Evolutionary conservation across 2,888 invertebrate genomes (phyloP).

Genomic region (Volucella inflata): DNA sequence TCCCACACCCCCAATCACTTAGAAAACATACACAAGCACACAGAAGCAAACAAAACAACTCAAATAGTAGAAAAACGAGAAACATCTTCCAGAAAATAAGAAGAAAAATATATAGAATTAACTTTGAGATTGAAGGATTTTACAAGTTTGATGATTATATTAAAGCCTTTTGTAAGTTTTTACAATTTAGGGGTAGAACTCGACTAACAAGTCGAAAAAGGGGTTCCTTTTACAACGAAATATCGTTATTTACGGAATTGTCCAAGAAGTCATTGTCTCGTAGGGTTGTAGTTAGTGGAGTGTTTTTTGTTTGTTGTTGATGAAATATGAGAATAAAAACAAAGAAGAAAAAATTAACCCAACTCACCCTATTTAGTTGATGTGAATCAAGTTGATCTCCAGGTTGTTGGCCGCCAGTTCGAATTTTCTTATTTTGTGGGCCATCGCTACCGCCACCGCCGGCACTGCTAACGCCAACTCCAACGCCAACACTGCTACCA

Average conservation of each 20-base stretch:
- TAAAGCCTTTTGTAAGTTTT: constrained; percentile 10
- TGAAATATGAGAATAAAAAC: not conserved
- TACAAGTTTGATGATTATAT: not conserved
- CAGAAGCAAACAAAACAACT: constrained; percentile 8
- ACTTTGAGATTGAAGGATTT: not conserved
- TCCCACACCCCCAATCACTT: constrained; percentile 76
- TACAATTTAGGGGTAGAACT: not conserved
- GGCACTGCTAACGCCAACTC: constrained; percentile 80
- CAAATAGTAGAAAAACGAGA: constrained; percentile 25
- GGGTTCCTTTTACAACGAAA: not conserved
- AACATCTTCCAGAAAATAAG: not conserved
- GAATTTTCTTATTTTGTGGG: constrained; percentile 83
- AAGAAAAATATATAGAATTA: too few relatives aligned
- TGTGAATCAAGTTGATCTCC: constrained; percentile 81
- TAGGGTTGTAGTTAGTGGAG: too few relatives aligned
- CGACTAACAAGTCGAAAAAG: not conserved
- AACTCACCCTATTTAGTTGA: constrained; percentile 82
- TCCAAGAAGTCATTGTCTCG: too few relatives aligned
- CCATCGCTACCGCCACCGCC: constrained; percentile 82
- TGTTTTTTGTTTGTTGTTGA: too few relatives aligned
- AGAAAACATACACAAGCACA: constrained; percentile 44
- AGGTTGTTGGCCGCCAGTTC: constrained; percentile 83
- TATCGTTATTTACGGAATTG: not conserved
- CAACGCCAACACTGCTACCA: constrained; percentile 79
- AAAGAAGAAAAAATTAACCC: not conserved